These are phyloP conservation scores for Chloroceryle inda DNA, from an alignment of 2,797 vertebrate species.

Conservation along the genomic window DNA sequence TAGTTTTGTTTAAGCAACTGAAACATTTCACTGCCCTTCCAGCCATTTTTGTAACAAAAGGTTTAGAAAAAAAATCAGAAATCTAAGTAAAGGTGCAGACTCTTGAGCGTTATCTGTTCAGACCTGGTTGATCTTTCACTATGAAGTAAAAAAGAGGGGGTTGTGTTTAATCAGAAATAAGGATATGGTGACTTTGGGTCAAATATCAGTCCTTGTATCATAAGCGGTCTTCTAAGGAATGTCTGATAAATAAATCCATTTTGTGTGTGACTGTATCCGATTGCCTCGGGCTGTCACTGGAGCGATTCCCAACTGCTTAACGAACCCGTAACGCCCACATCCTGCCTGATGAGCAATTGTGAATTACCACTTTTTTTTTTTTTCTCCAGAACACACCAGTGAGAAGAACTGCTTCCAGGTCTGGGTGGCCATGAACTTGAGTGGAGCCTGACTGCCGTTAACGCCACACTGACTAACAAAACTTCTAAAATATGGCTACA, in stretches of 20 bases:
- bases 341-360: neutral
- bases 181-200: neutral
- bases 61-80: neutral
- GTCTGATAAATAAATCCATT: neutral
- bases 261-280: fast-evolving
- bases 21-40: neutral
- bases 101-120: neutral
- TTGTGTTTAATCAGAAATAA: neutral
- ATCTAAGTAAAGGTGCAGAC: neutral
- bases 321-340: neutral
- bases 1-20: neutral
- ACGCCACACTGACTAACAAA: neutral
- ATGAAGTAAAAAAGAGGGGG: neutral
- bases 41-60: neutral
- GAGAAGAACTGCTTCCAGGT: conserved; percentile 60
- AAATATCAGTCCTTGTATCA: neutral
- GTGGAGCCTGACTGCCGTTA: neutral
- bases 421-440: neutral
- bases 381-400: neutral
- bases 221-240: neutral
- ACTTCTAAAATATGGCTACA: conserved; percentile 39
- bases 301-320: neutral
- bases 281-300: neutral
- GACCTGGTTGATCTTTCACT: neutral
- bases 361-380: neutral